A percentile compares a stretch with the other conserved stretches of the same genome.
Evolutionary conservation across 2,797 vertebrate species (phyloP).

Genomic region (Oceanodroma leucorhoa): DNA sequence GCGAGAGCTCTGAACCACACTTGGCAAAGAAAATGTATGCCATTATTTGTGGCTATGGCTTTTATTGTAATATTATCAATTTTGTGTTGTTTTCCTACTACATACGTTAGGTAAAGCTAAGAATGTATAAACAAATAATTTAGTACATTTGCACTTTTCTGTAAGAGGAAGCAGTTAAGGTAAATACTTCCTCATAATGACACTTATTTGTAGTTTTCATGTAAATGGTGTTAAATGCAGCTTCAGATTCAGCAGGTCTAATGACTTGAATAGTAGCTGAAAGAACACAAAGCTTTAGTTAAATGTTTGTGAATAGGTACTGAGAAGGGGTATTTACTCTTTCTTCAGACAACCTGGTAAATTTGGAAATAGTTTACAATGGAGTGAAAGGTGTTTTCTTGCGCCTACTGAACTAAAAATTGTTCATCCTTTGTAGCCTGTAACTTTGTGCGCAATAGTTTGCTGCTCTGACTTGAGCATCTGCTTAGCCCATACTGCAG

Average conservation of each 20-base stretch:
- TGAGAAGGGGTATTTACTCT: neutral
- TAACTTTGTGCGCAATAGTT: neutral
- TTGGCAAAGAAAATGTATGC: neutral
- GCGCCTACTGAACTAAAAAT: neutral
- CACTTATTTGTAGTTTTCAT: neutral
- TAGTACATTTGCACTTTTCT: constrained; percentile 4
- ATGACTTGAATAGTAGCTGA: neutral
- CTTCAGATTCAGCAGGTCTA: neutral
- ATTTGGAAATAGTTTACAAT: neutral
- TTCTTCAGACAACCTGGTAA: neutral
- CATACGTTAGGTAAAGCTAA: neutral
- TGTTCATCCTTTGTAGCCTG: neutral
- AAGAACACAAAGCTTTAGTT: constrained; percentile 22
- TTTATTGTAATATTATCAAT: neutral
- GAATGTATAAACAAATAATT: neutral
- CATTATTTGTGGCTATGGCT: neutral
- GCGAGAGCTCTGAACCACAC: neutral
- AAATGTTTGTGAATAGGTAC: neutral
- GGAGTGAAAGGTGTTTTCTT: neutral
- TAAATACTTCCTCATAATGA: neutral
- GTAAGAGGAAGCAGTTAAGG: neutral
- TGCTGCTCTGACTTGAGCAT: neutral
- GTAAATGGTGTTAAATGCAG: neutral
- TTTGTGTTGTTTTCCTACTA: neutral
- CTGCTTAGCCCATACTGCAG: neutral